These are phyloP conservation scores for Drosophila rufa DNA, from an alignment of 1,140 invertebrate genomes.

Conservation along the genomic window DNA sequence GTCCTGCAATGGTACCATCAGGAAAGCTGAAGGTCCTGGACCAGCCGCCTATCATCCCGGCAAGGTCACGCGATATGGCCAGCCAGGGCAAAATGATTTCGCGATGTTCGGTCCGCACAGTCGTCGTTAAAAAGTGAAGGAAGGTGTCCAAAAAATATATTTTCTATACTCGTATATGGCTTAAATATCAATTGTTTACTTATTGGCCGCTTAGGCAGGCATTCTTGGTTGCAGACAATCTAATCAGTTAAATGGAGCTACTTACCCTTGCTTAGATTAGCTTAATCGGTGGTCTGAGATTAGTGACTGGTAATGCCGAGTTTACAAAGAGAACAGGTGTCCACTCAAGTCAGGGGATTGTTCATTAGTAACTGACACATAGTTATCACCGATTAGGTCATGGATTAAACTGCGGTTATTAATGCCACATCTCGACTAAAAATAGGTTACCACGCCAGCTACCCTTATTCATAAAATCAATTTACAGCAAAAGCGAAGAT, in stretches of 20 bases:
- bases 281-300: conserved; percentile 22
- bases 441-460: conserved; percentile 9
- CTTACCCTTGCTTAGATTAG: conserved; percentile 11
- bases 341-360: no score
- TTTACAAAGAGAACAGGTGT: conserved; percentile 26
- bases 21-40: conserved; percentile 17
- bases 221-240: conserved; percentile 5
- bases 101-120: conserved; percentile 2
- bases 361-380: not conserved
- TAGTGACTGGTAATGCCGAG: conserved; percentile 2
- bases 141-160: not conserved
- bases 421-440: not conserved
- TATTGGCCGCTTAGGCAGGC: not conserved
- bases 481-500: conserved; percentile 11
- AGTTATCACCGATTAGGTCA: conserved; percentile 1
- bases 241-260: conserved; percentile 15
- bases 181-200: not conserved
- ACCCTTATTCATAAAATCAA: conserved; percentile 34
- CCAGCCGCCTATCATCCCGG: conserved; percentile 35
- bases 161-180: not conserved
- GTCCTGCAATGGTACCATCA: not conserved
- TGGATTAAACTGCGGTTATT: conserved; percentile 13
- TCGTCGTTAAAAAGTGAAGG: conserved; percentile 3
- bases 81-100: conserved; percentile 1
- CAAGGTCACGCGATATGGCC: conserved; percentile 24